Percentiles rank a stretch among this genome's conserved stretches.
phyloP scores from a whole-genome alignment of 1,140 invertebrate species.

The Tetragnatha versicolor region DNA sequence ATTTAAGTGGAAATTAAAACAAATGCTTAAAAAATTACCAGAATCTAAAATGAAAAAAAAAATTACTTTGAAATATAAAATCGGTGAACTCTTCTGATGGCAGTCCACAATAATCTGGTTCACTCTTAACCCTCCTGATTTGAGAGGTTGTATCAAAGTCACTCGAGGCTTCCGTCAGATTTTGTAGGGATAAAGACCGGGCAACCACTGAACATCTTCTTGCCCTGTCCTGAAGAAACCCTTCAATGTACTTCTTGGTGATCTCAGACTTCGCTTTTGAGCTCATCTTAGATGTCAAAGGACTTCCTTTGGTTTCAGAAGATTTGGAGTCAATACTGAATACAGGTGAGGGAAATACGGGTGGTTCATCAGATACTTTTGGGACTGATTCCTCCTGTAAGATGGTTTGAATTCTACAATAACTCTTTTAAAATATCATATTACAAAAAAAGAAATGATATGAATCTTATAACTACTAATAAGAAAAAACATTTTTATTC shows the following conservation, averaged over 20 bases:
- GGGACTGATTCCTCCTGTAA: neutral
- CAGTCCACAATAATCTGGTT: constrained; percentile 22
- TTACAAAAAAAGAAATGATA: too few species aligned
- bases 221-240: constrained; percentile 8
- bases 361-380: constrained; percentile 7
- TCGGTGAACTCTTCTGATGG: constrained; percentile 26
- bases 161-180: neutral
- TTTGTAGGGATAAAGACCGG: constrained; percentile 19
- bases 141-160: neutral
- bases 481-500: too few species aligned
- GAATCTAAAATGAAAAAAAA: too few species aligned
- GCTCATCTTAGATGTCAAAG: neutral
- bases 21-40: too few species aligned
- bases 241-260: constrained; percentile 15
- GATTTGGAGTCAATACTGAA: constrained; percentile 5
- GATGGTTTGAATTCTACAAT: too few species aligned
- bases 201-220: neutral
- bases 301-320: neutral
- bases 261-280: constrained; percentile 21
- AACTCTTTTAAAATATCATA: too few species aligned
- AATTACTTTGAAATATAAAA: constrained; percentile 33
- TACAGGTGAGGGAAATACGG: neutral
- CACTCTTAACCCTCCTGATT: constrained; percentile 9
- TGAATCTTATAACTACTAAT: too few species aligned
- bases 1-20: too few species aligned